Base-by-base conservation (phyloP, 2,888 invertebrate genomes). In the Netelia melanura region DNA sequence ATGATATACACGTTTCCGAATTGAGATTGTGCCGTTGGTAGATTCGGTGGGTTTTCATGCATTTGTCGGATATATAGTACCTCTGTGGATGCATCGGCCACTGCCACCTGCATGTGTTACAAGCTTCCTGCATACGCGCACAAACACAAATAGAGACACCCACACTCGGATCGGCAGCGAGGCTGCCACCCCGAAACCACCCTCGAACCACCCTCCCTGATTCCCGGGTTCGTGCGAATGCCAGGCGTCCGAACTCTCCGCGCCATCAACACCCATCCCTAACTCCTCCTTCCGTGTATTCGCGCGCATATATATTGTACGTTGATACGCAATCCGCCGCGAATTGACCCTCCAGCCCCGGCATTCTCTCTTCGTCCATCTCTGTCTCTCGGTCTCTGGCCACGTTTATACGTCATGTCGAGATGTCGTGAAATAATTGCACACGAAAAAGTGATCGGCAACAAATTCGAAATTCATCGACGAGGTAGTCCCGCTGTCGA, bases 51-150 rank as follows among this genome's bases (percentile, higher is more conserved):
- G 87, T 86, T 89, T 90, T 91, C 91, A 86, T 92, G 91, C 90
- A 91, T 92, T 92, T 92, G 92, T 92, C 92, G 91, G 88, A 76
- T 88, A 90, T 80, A 78, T 78, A 83, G 74, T 71, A 64, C 44
- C 43, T 54, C 64, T 72, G 79, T 62, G 80, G 77, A 92, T 91
- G 91, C 91, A 91, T 89, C 88, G 91, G 90, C 91, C 92, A 54
- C 90, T 93, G 93, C 92, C 93, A 92, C 89, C 91, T 92, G 93
- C 93, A 93, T 92, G 92, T 93, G 93, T 93, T 92, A 92, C 92
- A 86, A 71, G 76, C 91, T 90, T 89, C 88, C 89, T 87, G 85
- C 72, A 62, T 81, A 54, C 38, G 6, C 38, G 6, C 38, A 38
- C 6, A 38, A 1, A 5, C 5, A 54, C 2, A 38, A 21, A 21